A percentile compares a stretch with the other conserved stretches of the same genome.
Evolutionary conservation across 2,797 vertebrate genomes (phyloP).

Genomic region (Protosalanx chinensis): DNA sequence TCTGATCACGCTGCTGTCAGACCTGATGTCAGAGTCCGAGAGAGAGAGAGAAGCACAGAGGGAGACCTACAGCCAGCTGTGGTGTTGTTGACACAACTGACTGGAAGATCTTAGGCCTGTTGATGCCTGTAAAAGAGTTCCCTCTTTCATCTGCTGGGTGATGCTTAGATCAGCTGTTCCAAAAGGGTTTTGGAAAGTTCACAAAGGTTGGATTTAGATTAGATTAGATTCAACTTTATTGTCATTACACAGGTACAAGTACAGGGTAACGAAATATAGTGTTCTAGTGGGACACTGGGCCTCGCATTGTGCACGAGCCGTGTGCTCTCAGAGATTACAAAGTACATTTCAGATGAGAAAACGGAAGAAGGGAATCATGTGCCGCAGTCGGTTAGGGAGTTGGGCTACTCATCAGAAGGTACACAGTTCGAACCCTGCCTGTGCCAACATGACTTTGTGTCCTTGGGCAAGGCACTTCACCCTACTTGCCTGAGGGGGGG

Average conservation of each 20-base stretch:
- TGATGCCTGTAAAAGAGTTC: conserved; percentile 33
- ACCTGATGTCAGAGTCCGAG: conserved; percentile 52
- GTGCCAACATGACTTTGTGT: too few species aligned
- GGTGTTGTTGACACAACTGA: conserved; percentile 57
- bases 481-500: too few species aligned
- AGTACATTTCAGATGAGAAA: not conserved
- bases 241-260: too few species aligned
- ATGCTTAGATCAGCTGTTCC: too few species aligned
- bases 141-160: conserved; percentile 29
- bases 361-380: not conserved
- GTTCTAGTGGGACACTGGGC: too few species aligned
- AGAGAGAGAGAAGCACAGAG: not conserved
- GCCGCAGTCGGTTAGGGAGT: conserved; percentile 25
- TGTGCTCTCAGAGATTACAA: not conserved
- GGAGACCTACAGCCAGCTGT: conserved; percentile 56
- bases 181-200: too few species aligned
- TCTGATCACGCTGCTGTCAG: conserved; percentile 30
- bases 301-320: too few species aligned
- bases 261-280: too few species aligned
- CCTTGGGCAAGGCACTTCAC: too few species aligned
- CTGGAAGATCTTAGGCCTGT: conserved; percentile 51
- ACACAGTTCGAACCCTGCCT: too few species aligned
- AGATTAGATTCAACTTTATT: too few species aligned
- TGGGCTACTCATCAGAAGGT: conserved; percentile 8
- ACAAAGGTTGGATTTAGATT: too few species aligned